Conservation (phyloP, 2,888 invertebrate species). For the Parnassius glacialis region DNA sequence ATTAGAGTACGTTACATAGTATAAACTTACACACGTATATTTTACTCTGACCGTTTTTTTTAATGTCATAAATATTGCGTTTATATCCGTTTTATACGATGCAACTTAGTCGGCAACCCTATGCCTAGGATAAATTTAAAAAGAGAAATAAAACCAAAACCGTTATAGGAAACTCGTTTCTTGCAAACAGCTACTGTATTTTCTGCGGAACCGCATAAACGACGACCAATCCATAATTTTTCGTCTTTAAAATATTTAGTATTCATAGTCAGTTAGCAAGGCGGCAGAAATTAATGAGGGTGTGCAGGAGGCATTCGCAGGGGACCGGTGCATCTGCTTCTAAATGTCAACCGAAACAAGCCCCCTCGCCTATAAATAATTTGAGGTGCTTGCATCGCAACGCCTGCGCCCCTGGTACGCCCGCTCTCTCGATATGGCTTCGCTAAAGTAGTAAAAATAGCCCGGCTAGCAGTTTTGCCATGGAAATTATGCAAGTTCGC, state of each 20-base stretch:
- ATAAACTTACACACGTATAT: too few relatives aligned
- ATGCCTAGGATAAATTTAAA: neutral
- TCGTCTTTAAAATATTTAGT: conserved; percentile 38
- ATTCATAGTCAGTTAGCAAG: conserved; percentile 52
- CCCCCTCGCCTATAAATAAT: conserved; percentile 68
- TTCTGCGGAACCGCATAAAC: conserved; percentile 3
- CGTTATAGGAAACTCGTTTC: conserved; percentile 18
- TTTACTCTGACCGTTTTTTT: too few relatives aligned
- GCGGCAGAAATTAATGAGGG: conserved; percentile 65
- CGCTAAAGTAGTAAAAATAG: conserved; percentile 61
- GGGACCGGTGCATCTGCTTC: conserved; percentile 63
- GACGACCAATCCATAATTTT: conserved; percentile 33
- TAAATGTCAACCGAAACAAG: conserved; percentile 70
- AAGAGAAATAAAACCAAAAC: conserved; percentile 5
- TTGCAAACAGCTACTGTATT: neutral
- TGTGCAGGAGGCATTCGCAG: conserved; percentile 44
- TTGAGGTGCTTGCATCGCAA: conserved; percentile 57
- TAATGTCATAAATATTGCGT: too few relatives aligned
- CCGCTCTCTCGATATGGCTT: conserved; percentile 60
- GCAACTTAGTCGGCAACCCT: too few relatives aligned
- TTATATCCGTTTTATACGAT: too few relatives aligned
- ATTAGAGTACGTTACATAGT: too few relatives aligned
- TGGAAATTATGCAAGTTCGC: conserved; percentile 51
- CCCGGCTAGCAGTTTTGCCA: conserved; percentile 42
- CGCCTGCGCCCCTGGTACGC: conserved; percentile 51